These are phyloP conservation scores for Cassiopea andromeda DNA, from an alignment of 30 jellyfish, hydroid and myxozoan genomes.

Conservation along the genomic window DNA sequence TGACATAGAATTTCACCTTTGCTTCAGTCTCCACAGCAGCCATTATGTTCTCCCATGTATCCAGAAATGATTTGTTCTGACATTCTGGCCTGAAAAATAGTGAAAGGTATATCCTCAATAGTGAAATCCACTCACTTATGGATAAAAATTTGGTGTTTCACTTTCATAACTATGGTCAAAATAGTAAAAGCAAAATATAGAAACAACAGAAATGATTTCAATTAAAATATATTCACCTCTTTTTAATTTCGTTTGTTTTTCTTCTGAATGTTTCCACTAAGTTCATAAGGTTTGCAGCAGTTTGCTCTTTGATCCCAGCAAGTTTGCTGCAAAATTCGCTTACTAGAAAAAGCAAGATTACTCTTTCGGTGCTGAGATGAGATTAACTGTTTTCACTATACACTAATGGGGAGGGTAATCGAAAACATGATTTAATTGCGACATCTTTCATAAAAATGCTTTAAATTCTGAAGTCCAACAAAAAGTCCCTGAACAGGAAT, in stretches of 20 bases:
- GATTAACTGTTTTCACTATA: no score
- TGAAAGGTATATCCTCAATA: no score
- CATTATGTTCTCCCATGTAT: constrained; percentile 76
- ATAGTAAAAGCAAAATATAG: neutral
- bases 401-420: no score
- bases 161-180: neutral
- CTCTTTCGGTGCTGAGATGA: neutral
- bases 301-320: constrained; percentile 82
- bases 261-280: constrained; percentile 78
- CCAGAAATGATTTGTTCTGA: constrained; percentile 57
- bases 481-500: no score
- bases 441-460: no score
- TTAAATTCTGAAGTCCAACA: no score
- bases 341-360: constrained; percentile 1
- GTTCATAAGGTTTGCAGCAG: constrained; percentile 64
- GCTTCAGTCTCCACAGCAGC: constrained; percentile 76
- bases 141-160: no score
- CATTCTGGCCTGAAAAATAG: constrained; percentile 65
- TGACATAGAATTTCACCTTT: constrained; percentile 36
- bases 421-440: no score
- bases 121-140: neutral
- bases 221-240: constrained; percentile 19
- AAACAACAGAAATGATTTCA: neutral
- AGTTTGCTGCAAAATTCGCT: constrained; percentile 79
- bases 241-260: constrained; percentile 74